phyloP scores from a whole-genome alignment of 64 coral and sea anemone species.

The Catalaphyllia jardinei region DNA sequence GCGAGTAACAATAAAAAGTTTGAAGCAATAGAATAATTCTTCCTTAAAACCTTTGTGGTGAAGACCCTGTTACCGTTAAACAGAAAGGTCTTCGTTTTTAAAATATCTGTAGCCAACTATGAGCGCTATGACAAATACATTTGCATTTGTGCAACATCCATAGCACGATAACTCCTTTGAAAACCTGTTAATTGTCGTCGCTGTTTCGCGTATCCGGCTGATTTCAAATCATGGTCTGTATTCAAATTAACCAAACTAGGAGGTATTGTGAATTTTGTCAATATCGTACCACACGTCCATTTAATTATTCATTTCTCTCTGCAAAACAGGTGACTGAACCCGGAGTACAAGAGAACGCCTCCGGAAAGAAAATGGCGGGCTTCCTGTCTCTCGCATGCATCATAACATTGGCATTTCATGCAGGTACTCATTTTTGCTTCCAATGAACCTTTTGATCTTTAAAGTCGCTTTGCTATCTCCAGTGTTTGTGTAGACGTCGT shows the following conservation, averaged over 20 bases:
- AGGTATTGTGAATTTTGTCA: conserved; percentile 15
- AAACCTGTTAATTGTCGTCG: background rate
- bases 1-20: background rate
- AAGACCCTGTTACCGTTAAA: background rate
- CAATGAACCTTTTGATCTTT: background rate
- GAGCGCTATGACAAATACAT: too few species aligned
- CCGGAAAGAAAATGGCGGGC: conserved; percentile 41
- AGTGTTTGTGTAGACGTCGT: conserved; percentile 6
- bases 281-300: background rate
- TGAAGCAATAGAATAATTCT: background rate
- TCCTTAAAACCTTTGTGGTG: background rate
- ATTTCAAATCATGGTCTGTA: background rate
- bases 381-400: background rate
- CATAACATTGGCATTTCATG: background rate
- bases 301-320: conserved; percentile 47
- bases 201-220: background rate
- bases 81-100: too few species aligned
- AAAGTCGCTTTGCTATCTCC: background rate
- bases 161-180: too few species aligned
- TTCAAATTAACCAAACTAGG: conserved; percentile 5
- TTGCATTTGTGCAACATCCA: too few species aligned
- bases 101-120: too few species aligned
- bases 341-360: background rate
- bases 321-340: conserved; percentile 29
- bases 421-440: conserved; percentile 4